phyloP scores from a whole-genome alignment of 2,113 vertebrate species.

The Oryzias curvinotus region DNA sequence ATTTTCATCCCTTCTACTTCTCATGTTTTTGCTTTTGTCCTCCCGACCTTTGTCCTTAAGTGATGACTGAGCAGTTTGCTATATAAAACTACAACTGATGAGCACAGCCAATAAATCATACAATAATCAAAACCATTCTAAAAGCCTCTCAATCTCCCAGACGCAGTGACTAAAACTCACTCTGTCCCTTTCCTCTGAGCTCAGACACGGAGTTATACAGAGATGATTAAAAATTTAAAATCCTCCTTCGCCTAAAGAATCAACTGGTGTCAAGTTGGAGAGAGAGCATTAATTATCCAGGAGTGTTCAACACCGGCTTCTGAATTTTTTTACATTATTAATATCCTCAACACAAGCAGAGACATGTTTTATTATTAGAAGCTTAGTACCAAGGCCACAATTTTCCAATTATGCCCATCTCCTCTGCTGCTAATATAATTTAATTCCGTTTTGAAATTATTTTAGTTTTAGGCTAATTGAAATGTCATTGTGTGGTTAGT shows the following conservation, averaged over 20 bases:
- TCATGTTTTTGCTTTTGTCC: too few species aligned
- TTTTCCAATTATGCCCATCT: slow-evolving; percentile 58
- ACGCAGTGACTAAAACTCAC: slow-evolving; percentile 22
- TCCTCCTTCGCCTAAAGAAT: slow-evolving; percentile 72
- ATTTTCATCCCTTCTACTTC: too few species aligned
- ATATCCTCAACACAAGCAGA: slow-evolving; percentile 65
- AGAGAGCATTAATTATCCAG: slow-evolving; percentile 77
- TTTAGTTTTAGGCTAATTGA: slow-evolving; percentile 2
- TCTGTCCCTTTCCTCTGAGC: slow-evolving; percentile 33
- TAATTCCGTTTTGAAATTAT: background rate
- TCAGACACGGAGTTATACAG: slow-evolving; percentile 34
- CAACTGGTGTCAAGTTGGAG: slow-evolving; percentile 77
- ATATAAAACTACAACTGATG: too few species aligned
- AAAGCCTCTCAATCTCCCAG: slow-evolving; percentile 14
- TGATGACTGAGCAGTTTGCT: too few species aligned
- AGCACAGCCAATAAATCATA: slow-evolving; percentile 7
- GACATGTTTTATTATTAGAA: slow-evolving; percentile 64
- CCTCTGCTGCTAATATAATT: slow-evolving; percentile 31
- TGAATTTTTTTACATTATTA: slow-evolving; percentile 73
- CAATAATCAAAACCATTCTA: slow-evolving; percentile 11
- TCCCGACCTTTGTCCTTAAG: too few species aligned
- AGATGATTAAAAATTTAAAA: slow-evolving; percentile 71
- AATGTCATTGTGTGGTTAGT: slow-evolving; percentile 22
- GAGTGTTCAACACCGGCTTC: slow-evolving; percentile 68
- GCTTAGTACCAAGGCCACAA: slow-evolving; percentile 38